Evolutionary conservation across 2,888 invertebrate species (phyloP).

Genomic region (Thymelicus acteon): DNA sequence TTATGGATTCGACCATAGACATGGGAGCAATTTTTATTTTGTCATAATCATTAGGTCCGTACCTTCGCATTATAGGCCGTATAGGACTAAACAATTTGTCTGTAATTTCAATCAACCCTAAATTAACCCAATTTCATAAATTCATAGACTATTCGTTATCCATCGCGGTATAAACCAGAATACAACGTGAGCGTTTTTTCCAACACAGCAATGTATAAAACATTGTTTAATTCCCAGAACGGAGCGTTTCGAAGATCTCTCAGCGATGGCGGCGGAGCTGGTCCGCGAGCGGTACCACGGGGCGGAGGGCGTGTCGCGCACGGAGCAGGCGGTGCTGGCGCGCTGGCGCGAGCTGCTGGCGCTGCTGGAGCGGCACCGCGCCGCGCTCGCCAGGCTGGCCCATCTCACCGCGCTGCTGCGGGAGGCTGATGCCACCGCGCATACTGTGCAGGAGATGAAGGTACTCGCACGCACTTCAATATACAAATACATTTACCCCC

Average conservation of each 20-base stretch:
- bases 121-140: too few species aligned
- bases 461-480: conserved; percentile 48
- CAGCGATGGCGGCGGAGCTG: conserved; percentile 96
- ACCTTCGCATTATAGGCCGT: too few species aligned
- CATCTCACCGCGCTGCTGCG: conserved; percentile 94
- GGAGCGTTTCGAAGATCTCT: conserved; percentile 96
- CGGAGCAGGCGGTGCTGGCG: conserved; percentile 91
- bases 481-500: too few species aligned
- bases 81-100: too few species aligned
- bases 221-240: conserved; percentile 77
- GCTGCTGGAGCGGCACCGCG: conserved; percentile 92
- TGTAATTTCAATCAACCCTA: too few species aligned
- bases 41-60: too few species aligned
- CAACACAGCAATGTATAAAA: too few species aligned
- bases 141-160: too few species aligned
- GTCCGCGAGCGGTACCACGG: conserved; percentile 96
- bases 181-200: too few species aligned
- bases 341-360: conserved; percentile 95
- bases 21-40: too few species aligned
- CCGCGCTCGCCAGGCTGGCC: conserved; percentile 91
- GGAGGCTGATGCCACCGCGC: conserved; percentile 95
- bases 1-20: too few species aligned
- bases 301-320: conserved; percentile 89
- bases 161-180: too few species aligned
- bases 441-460: conserved; percentile 93